Conservation (phyloP, 2,113 vertebrate species). For the Pogona vitticeps region DNA sequence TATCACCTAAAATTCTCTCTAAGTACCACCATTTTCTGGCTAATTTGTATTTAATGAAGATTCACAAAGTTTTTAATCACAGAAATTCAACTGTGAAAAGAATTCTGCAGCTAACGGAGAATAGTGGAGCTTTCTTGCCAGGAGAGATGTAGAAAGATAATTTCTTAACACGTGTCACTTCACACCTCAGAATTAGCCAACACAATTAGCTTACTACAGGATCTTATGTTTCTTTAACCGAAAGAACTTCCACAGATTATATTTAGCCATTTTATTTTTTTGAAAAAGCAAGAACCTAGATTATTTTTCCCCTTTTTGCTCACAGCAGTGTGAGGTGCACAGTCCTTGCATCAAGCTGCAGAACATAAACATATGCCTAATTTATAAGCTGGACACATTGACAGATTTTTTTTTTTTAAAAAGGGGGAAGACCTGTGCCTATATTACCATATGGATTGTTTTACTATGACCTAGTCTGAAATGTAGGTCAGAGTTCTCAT, state of each 20-base stretch:
- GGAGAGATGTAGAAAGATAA: neutral
- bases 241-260: neutral
- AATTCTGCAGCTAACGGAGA: slow-evolving; percentile 56
- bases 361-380: slow-evolving; percentile 4
- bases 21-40: slow-evolving; percentile 82
- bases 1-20: slow-evolving; percentile 82
- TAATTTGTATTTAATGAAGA: slow-evolving; percentile 87
- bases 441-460: slow-evolving; percentile 55
- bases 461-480: slow-evolving; percentile 63
- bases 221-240: neutral
- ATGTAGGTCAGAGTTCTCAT: slow-evolving; percentile 71
- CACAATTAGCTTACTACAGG: neutral
- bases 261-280: neutral
- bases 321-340: neutral
- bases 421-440: neutral
- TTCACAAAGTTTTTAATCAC: slow-evolving; percentile 85
- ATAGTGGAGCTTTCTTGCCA: slow-evolving; percentile 12
- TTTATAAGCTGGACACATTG: neutral
- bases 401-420: neutral
- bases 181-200: slow-evolving; percentile 7
- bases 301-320: neutral
- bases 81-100: slow-evolving; percentile 79
- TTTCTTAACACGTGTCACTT: neutral
- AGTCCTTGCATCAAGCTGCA: slow-evolving; percentile 3
- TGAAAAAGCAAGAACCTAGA: neutral